Evolutionary conservation across 2,113 vertebrate species (phyloP), one percentile per base, ranked within the genome.

Genomic region (Tupaia chinensis): DNA sequence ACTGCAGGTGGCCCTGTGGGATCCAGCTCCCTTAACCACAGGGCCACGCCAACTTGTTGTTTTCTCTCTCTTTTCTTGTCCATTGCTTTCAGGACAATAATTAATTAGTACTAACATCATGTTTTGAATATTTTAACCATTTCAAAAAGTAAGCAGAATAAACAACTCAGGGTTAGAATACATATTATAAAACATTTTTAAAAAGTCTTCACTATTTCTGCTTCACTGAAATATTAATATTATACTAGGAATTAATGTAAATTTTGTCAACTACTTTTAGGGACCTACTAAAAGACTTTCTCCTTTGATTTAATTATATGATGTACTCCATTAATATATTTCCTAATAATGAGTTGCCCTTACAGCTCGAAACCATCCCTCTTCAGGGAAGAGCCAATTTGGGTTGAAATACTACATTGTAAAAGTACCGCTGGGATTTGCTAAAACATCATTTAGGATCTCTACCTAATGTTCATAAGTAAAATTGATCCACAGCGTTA

Each of bases 331-430:
- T 68, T 91, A 78, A 92, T 76, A 23, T 80, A 80, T 65, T 76
- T 73, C 66, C 61, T 34, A 72, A 80, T 16, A 76, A 0, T 53
- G 54, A 90, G 76, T 2, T 2, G 22, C 34, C 23, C 29, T 80
- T 81, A 4, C 77, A 68, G 32, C 13, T 78, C 60, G 9, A 9
- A 23, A 25, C 22, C 78, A 61, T 8, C 6, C 79, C 58, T 20
- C 58, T 44, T 89, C 60, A 94, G 81, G n/a, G n/a, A 60, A n/a
- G 72, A 87, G 32, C 72, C 79, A 94, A 68, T 53, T 69, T 65
- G 65, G 87, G 61, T 12, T 86, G 79, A 94, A 94, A 83, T 53
- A 79, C 32, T 90, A 58, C 29, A 63, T 74, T 68, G 60, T 94
- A 66, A 16, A 93, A 53, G 77, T 56, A 29, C 58, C 44, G 73